A percentile compares a stretch with the other conserved stretches of the same genome.
Evolutionary conservation across 2,797 vertebrate species (phyloP).

Genomic region (Podarcis siculus): DNA sequence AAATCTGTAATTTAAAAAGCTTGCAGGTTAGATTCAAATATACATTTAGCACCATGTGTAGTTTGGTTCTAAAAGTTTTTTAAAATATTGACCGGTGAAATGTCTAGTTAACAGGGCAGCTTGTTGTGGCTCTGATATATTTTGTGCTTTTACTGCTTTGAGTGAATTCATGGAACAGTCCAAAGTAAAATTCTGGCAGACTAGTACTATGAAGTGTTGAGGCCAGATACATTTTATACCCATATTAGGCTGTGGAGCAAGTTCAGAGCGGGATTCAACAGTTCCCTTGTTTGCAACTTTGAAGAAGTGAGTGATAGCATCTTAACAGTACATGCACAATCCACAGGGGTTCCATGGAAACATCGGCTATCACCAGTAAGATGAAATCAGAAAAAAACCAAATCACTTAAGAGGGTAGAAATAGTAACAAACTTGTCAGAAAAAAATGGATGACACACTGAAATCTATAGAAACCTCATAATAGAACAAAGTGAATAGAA

Average conservation of each 20-base stretch:
- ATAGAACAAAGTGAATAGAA: slow-evolving; percentile 32
- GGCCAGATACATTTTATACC: slow-evolving; percentile 77
- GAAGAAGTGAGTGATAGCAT: slow-evolving; percentile 34
- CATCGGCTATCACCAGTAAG: slow-evolving; percentile 27
- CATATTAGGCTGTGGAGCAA: slow-evolving; percentile 79
- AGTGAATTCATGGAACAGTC: slow-evolving; percentile 67
- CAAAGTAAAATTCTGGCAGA: slow-evolving; percentile 74
- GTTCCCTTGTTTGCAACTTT: slow-evolving; percentile 54
- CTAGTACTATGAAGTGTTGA: slow-evolving; percentile 55
- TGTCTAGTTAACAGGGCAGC: slow-evolving; percentile 50
- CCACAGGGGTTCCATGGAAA: slow-evolving; percentile 22
- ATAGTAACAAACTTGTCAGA: slow-evolving; percentile 38
- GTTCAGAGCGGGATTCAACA: slow-evolving; percentile 56
- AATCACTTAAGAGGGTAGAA: slow-evolving; percentile 36
- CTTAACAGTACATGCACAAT: slow-evolving; percentile 40
- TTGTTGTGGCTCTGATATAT: slow-evolving; percentile 65
- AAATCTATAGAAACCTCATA: slow-evolving; percentile 22
- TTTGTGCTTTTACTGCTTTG: slow-evolving; percentile 73
- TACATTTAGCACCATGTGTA: background rate
- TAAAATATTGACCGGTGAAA: slow-evolving; percentile 45
- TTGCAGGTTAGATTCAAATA: background rate
- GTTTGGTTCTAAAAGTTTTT: background rate
- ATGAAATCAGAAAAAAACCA: slow-evolving; percentile 38
- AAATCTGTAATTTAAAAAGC: background rate
- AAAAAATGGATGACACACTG: slow-evolving; percentile 34